These are phyloP conservation scores for Drosophila malerkotliana DNA, from an alignment of 1,140 invertebrate genomes.

Conservation along the genomic window DNA sequence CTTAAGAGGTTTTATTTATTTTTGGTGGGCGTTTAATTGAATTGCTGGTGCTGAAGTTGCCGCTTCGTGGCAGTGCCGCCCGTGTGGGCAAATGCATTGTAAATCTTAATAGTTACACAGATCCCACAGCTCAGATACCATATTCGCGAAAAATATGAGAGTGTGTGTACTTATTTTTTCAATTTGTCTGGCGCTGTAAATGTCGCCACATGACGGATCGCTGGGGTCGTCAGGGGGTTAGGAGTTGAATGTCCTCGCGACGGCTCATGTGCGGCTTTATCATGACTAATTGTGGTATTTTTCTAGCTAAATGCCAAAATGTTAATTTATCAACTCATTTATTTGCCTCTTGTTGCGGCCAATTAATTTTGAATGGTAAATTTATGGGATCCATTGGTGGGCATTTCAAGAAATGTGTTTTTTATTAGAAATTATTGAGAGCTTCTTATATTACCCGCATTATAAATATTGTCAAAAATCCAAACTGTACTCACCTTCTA, in stretches of 20 bases:
- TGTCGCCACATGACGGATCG: conserved; percentile 77
- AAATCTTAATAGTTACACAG: conserved; percentile 65
- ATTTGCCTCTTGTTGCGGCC: conserved; percentile 40
- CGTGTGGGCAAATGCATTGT: conserved; percentile 74
- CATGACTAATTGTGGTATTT: conserved; percentile 76
- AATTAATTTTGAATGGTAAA: conserved; percentile 70
- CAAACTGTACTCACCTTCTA: conserved; percentile 84
- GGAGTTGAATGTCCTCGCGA: conserved; percentile 71
- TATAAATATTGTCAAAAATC: no score
- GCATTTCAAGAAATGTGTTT: background rate
- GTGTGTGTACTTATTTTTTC: conserved; percentile 28
- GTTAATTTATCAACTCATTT: conserved; percentile 43
- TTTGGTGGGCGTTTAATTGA: conserved; percentile 79
- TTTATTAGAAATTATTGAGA: background rate
- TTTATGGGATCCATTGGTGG: conserved; percentile 19
- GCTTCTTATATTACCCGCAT: no score
- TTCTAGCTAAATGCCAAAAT: conserved; percentile 75
- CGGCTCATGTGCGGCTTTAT: conserved; percentile 29
- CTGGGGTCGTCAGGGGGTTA: conserved; percentile 64
- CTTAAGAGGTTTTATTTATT: conserved; percentile 67
- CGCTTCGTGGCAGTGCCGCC: conserved; percentile 17
- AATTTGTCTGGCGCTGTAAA: conserved; percentile 77
- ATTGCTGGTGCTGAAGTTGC: conserved; percentile 64
- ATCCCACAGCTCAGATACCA: conserved; percentile 60
- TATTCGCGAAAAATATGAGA: conserved; percentile 46